phyloP scores from a whole-genome alignment of 2,888 invertebrate genomes.

The Hypomecis punctinalis region DNA sequence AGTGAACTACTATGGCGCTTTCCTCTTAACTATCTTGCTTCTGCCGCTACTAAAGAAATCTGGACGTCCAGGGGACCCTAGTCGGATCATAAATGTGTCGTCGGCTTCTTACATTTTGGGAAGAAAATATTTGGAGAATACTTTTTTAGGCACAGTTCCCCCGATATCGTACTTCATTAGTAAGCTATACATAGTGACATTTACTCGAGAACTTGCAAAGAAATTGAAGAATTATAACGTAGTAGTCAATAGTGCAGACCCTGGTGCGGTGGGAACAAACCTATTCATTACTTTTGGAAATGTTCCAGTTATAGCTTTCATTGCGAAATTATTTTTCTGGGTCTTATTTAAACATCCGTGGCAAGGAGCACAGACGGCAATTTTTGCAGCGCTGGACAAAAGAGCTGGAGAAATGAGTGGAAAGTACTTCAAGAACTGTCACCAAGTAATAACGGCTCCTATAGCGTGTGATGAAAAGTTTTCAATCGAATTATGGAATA shows the following conservation, averaged over 20 bases:
- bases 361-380: slow-evolving; percentile 91
- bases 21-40: slow-evolving; percentile 93
- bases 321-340: slow-evolving; percentile 79
- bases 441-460: slow-evolving; percentile 79
- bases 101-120: slow-evolving; percentile 87
- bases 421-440: slow-evolving; percentile 90
- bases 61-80: slow-evolving; percentile 78
- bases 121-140: slow-evolving; percentile 86
- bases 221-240: slow-evolving; percentile 86
- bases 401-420: slow-evolving; percentile 87
- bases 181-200: slow-evolving; percentile 90
- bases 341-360: slow-evolving; percentile 87
- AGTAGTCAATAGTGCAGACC: slow-evolving; percentile 91
- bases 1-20: slow-evolving; percentile 96
- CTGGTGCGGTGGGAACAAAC: slow-evolving; percentile 91
- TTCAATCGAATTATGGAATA: slow-evolving; percentile 91
- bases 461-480: slow-evolving; percentile 86
- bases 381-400: slow-evolving; percentile 88
- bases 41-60: slow-evolving; percentile 89
- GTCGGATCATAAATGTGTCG: slow-evolving; percentile 90
- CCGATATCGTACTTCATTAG: slow-evolving; percentile 67
- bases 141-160: background rate
- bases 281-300: slow-evolving; percentile 81
- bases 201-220: slow-evolving; percentile 88
- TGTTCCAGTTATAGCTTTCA: slow-evolving; percentile 34